phyloP scores from a whole-genome alignment of 2,888 invertebrate genomes.

The Melieria picta region DNA sequence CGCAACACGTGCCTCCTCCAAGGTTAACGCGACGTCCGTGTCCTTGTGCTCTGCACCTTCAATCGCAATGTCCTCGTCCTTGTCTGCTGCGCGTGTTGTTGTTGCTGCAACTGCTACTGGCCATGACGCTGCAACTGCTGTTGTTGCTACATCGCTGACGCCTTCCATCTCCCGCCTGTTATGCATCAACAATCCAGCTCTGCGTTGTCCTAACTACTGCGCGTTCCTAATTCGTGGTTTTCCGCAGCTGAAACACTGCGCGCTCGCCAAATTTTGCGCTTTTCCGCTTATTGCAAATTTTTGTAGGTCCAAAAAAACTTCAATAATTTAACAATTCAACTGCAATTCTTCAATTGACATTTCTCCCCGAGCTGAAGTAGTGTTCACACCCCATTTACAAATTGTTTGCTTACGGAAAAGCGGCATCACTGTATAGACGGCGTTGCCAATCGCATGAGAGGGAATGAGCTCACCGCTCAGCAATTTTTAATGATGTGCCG shows the following conservation, averaged over 20 bases:
- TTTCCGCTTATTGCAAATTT: constrained; percentile 7
- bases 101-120: not conserved
- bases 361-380: not conserved
- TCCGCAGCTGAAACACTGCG: too few species aligned
- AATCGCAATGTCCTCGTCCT: not conserved
- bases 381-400: too few species aligned
- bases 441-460: too few species aligned
- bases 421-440: too few species aligned
- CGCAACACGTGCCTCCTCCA: too few species aligned
- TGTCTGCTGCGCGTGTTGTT: too few species aligned
- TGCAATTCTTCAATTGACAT: not conserved
- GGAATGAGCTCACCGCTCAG: too few species aligned
- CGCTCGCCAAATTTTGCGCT: not conserved
- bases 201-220: too few species aligned
- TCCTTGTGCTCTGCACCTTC: constrained; percentile 1
- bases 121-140: not conserved
- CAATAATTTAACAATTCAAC: constrained; percentile 9
- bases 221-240: too few species aligned
- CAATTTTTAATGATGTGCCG: too few species aligned
- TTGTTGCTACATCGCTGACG: not conserved
- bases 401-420: too few species aligned
- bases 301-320: not conserved
- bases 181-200: too few species aligned
- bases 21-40: not conserved
- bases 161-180: constrained; percentile 18